These are phyloP conservation scores for Platichthys stellatus DNA, from an alignment of 2,113 vertebrate species.

Conservation along the genomic window DNA sequence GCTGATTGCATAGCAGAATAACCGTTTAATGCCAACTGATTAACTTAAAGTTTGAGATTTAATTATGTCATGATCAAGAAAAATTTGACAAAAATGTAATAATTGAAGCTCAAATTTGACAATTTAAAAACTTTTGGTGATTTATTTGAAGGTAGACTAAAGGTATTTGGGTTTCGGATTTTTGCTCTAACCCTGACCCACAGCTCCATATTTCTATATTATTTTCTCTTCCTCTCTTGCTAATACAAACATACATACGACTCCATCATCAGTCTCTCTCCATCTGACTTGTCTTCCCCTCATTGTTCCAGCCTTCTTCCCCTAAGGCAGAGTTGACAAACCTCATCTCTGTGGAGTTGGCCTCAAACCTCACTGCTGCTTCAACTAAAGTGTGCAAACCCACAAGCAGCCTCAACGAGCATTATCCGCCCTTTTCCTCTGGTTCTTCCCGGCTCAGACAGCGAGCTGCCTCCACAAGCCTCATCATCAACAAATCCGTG, in stretches of 20 bases:
- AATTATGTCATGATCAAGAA: no score
- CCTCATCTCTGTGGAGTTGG: slow-evolving; percentile 40
- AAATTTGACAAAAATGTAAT: no score
- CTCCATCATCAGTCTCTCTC: slow-evolving; percentile 18
- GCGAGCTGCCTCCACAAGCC: slow-evolving; percentile 55
- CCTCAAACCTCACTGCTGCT: slow-evolving; percentile 54
- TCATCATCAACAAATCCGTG: slow-evolving; percentile 71
- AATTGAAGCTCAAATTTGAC: no score
- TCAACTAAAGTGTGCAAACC: slow-evolving; percentile 39
- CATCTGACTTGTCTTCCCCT: slow-evolving; percentile 14
- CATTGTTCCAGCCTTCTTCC: slow-evolving; percentile 37
- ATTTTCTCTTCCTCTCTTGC: no score
- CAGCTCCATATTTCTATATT: not conserved
- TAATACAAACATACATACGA: slow-evolving; percentile 5
- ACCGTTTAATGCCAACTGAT: not conserved
- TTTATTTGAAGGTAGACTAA: no score
- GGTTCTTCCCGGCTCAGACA: slow-evolving; percentile 46
- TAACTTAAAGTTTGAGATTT: no score
- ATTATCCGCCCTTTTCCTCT: slow-evolving; percentile 28
- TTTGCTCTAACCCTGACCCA: not conserved
- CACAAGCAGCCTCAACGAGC: not conserved
- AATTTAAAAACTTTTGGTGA: no score
- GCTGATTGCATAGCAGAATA: not conserved
- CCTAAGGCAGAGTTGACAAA: slow-evolving; percentile 40
- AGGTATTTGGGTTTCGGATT: not conserved